Conservation (phyloP, 2,797 vertebrate species). For the Amblyopsis hoosieri region DNA sequence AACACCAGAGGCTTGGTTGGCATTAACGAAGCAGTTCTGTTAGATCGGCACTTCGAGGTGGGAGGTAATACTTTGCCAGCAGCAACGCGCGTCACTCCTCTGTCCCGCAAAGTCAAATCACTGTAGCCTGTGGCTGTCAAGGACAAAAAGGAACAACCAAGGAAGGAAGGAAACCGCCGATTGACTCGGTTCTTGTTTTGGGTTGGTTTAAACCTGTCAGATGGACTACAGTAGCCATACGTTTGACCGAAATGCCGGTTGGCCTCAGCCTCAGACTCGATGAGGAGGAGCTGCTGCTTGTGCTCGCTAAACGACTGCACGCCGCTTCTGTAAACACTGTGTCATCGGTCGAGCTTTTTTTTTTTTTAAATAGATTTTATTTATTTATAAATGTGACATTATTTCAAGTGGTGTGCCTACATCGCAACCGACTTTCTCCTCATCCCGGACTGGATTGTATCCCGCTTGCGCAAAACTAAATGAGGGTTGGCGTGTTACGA, state of each 20-base stretch:
- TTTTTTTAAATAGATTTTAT: no score
- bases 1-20: not conserved
- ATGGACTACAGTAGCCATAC: not conserved
- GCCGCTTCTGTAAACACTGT: not conserved
- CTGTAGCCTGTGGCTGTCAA: not conserved
- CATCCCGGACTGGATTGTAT: not conserved
- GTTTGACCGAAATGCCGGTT: slow-evolving; percentile 39
- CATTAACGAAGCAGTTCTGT: no score
- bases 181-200: not conserved
- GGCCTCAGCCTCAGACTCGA: not conserved
- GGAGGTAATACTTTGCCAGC: not conserved
- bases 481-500: slow-evolving; percentile 18
- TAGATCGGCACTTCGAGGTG: no score
- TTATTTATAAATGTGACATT: slow-evolving; percentile 16
- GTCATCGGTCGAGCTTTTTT: not conserved
- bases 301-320: not conserved
- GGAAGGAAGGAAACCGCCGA: not conserved
- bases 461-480: slow-evolving; percentile 14
- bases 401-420: not conserved
- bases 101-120: not conserved
- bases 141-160: not conserved
- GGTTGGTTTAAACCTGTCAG: slow-evolving; percentile 38
- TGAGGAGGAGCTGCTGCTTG: not conserved
- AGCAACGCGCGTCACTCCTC: slow-evolving; percentile 1
- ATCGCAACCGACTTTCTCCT: slow-evolving; percentile 2